phyloP scores from a whole-genome alignment of 1,140 invertebrate genomes.

The Acromyrmex echinatior region DNA sequence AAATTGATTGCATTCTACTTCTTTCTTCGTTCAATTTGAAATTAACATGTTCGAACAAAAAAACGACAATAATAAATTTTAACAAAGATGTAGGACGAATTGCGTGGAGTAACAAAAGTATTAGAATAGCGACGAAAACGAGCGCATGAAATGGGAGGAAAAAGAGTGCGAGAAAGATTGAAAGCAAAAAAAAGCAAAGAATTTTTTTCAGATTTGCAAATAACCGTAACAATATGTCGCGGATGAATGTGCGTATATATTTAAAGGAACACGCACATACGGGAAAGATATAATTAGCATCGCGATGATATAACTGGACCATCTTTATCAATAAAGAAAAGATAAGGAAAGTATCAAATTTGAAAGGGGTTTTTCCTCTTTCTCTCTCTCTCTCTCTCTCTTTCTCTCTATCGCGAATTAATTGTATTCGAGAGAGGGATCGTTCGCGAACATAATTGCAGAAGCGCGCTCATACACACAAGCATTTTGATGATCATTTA shows the following conservation, averaged over 20 bases:
- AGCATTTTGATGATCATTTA: slow-evolving; percentile 15
- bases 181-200: not conserved
- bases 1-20: slow-evolving; percentile 41
- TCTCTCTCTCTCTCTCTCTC: no score
- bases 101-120: not conserved
- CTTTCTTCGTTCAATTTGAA: slow-evolving; percentile 27
- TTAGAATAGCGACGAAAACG: not conserved
- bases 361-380: not conserved
- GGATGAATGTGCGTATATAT: not conserved
- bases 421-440: slow-evolving; percentile 6
- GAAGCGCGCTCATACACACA: not conserved
- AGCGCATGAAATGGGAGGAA: not conserved
- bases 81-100: not conserved
- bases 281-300: slow-evolving; percentile 4
- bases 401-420: not conserved
- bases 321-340: slow-evolving; percentile 15
- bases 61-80: not conserved
- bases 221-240: not conserved
- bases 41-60: not conserved
- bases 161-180: not conserved
- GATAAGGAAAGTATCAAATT: slow-evolving; percentile 49
- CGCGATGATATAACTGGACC: slow-evolving; percentile 12
- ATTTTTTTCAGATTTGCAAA: not conserved
- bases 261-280: not conserved
- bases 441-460: not conserved